These are phyloP conservation scores for Cylas formicarius DNA, from an alignment of 1,140 invertebrate species.

Conservation along the genomic window DNA sequence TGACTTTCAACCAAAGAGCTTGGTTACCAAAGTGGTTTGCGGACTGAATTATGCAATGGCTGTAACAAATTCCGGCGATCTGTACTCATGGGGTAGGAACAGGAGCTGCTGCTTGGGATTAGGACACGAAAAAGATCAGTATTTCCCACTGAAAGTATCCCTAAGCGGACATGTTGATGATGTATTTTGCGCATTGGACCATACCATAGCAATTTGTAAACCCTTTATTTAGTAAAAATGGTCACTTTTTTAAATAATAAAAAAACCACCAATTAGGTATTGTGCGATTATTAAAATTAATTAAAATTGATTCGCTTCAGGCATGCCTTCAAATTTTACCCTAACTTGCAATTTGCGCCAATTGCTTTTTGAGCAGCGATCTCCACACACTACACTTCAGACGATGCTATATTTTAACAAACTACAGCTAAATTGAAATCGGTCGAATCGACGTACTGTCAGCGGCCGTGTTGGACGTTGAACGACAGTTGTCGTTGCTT, in stretches of 20 bases:
- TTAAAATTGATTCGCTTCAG: neutral
- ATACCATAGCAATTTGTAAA: conserved; percentile 70
- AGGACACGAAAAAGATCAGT: conserved; percentile 70
- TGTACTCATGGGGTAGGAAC: conserved; percentile 90
- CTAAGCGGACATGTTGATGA: conserved; percentile 66
- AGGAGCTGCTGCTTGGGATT: conserved; percentile 75
- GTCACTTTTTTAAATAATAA: neutral
- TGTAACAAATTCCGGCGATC: conserved; percentile 68
- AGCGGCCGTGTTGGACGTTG: neutral
- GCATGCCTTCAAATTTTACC: neutral
- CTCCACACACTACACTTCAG: too few relatives aligned
- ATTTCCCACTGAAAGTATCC: conserved; percentile 79
- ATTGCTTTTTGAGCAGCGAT: neutral
- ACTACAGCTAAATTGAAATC: too few relatives aligned
- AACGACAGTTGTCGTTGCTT: neutral
- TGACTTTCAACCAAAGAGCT: conserved; percentile 63
- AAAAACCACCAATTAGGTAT: neutral
- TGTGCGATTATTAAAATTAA: neutral
- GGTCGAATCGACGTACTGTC: too few relatives aligned
- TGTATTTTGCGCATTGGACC: conserved; percentile 76
- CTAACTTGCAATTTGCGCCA: neutral
- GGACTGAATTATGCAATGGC: conserved; percentile 77
- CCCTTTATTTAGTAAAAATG: conserved; percentile 53
- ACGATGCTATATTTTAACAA: neutral
- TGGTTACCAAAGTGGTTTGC: conserved; percentile 59